Conservation (phyloP, 2,888 invertebrate genomes). For the Acanthosepion pharaonis region DNA sequence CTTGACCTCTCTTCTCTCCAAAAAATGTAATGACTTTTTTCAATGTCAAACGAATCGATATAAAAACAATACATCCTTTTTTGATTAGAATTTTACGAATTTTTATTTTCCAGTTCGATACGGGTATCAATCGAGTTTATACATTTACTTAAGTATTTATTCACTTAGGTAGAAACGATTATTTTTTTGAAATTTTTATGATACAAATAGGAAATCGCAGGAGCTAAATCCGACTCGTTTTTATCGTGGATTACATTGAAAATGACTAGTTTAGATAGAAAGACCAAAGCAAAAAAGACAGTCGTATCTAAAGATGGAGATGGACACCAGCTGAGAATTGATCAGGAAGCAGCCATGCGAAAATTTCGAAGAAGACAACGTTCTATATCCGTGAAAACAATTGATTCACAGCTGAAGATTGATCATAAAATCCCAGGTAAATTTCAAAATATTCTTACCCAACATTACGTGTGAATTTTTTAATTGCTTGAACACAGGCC, state of each 20-base stretch:
- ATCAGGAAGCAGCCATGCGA: constrained; percentile 40
- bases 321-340: not conserved
- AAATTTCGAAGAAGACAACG: constrained; percentile 43
- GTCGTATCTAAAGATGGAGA: not conserved
- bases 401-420: not conserved
- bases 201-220: no score
- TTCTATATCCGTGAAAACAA: not conserved
- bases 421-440: constrained; percentile 37
- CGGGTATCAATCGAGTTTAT: not conserved
- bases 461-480: no score
- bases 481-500: no score
- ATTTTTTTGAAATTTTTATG: no score
- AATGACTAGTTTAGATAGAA: not conserved
- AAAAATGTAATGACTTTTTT: not conserved
- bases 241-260: not conserved
- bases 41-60: not conserved
- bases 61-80: not conserved
- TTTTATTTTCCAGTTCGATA: not conserved
- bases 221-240: no score
- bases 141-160: not conserved
- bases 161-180: not conserved
- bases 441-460: not conserved
- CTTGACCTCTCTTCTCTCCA: not conserved
- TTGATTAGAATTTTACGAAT: not conserved
- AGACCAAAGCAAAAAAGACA: not conserved